Conservation (phyloP, 2,888 invertebrate genomes). For the Actias luna region DNA sequence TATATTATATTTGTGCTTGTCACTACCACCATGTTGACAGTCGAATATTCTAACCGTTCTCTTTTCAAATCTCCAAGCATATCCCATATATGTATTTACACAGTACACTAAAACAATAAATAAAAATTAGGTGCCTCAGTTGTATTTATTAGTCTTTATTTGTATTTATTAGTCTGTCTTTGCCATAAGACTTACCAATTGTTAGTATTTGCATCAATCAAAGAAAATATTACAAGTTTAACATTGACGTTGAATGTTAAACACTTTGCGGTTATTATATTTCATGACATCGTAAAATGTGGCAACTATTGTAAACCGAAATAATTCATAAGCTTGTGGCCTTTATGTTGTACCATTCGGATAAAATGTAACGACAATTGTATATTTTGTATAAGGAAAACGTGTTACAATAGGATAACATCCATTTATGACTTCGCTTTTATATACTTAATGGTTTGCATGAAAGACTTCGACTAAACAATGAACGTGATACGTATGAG, state of each 20-base stretch:
- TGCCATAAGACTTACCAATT: neutral
- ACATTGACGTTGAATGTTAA: slow-evolving; percentile 21
- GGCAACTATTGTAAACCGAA: slow-evolving; percentile 53
- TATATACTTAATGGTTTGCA: neutral
- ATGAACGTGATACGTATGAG: neutral
- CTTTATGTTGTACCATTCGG: slow-evolving; percentile 34
- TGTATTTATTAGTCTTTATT: too few species aligned
- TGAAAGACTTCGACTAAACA: neutral
- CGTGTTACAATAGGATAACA: slow-evolving; percentile 3
- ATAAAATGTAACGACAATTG: slow-evolving; percentile 26
- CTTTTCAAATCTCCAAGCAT: too few species aligned
- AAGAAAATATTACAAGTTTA: slow-evolving; percentile 22
- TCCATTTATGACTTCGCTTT: slow-evolving; percentile 2
- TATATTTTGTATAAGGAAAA: slow-evolving; percentile 24
- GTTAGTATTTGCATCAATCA: neutral
- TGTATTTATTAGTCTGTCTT: too few species aligned
- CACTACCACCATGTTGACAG: too few species aligned
- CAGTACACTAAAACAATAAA: too few species aligned
- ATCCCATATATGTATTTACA: too few species aligned
- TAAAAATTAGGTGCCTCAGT: neutral
- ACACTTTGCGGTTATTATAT: slow-evolving; percentile 44
- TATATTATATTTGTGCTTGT: too few species aligned
- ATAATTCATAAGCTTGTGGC: slow-evolving; percentile 39
- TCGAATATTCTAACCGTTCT: too few species aligned
- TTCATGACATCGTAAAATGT: slow-evolving; percentile 52